Conservation (phyloP, 2,113 vertebrate species). For the Eolophus roseicapilla region DNA sequence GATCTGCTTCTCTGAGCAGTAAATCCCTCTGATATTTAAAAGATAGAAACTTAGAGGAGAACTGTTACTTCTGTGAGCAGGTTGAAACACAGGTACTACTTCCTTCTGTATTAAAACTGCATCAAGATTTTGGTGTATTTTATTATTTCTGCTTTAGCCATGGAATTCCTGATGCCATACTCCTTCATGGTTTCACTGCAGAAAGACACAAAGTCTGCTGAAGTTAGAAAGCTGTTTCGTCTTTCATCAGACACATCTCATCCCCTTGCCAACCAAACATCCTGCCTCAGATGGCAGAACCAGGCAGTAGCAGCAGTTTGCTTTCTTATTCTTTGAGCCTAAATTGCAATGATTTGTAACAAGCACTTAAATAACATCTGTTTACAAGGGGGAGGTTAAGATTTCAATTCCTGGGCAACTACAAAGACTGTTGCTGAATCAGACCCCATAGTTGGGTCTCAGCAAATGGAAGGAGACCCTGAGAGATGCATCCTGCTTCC, state of each 20-base stretch:
- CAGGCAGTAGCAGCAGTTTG: neutral
- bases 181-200: neutral
- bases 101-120: neutral
- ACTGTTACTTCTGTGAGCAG: neutral
- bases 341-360: neutral
- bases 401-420: neutral
- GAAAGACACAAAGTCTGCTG: neutral
- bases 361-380: neutral
- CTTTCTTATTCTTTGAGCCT: neutral
- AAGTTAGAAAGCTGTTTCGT: neutral
- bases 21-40: neutral
- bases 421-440: neutral
- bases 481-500: neutral
- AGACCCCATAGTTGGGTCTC: neutral
- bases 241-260: neutral
- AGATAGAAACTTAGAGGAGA: neutral
- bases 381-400: neutral
- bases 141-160: neutral
- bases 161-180: neutral
- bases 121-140: neutral
- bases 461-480: neutral
- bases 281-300: neutral
- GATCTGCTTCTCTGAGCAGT: neutral
- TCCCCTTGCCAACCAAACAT: neutral
- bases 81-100: neutral